phyloP scores from a whole-genome alignment of 2,797 vertebrate genomes.

The Lemur catta region DNA sequence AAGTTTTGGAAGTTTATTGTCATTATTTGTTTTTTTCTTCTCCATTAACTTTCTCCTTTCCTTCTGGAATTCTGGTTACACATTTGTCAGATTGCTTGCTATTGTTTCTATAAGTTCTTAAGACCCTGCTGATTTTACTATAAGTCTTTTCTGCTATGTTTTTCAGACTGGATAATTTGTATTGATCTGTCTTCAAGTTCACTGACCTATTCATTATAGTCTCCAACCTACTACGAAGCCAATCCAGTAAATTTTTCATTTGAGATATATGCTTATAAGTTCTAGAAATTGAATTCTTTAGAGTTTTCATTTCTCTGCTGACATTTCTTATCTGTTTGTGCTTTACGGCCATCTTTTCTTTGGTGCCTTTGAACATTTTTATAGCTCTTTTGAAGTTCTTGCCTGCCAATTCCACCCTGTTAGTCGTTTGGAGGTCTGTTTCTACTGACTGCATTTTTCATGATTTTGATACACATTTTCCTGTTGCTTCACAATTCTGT shows the following conservation, averaged over 20 bases:
- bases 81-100: neutral
- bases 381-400: neutral
- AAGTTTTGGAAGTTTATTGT: slow-evolving; percentile 20
- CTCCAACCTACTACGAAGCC: neutral
- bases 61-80: neutral
- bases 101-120: neutral
- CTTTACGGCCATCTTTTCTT: neutral
- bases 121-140: neutral
- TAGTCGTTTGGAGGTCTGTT: neutral
- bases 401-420: neutral
- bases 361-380: neutral
- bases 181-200: neutral
- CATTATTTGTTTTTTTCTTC: neutral
- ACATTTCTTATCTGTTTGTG: neutral
- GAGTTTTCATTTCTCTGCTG: neutral
- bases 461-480: neutral
- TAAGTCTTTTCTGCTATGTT: neutral
- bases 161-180: slow-evolving; percentile 13
- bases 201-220: neutral
- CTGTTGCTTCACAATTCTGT: neutral
- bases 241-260: neutral
- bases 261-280: neutral
- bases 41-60: neutral
- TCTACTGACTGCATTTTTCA: neutral
- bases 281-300: neutral